Evolutionary conservation across 2,888 invertebrate species (phyloP).

Genomic region (Dexiosoma caninum): DNA sequence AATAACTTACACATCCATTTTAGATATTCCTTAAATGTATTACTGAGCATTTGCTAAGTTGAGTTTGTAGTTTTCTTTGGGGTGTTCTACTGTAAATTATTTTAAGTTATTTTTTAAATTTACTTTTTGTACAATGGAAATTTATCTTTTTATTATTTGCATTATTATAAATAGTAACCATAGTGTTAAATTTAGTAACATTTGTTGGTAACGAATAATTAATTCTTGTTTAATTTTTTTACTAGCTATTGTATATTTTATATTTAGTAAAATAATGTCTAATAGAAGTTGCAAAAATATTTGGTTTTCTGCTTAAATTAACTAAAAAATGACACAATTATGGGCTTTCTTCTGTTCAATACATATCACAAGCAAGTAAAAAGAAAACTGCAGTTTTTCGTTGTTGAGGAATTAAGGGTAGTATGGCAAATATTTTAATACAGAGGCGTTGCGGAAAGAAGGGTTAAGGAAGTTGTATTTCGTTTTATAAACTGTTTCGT

Average conservation of each 20-base stretch:
- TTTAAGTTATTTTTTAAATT: background rate
- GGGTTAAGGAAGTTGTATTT: background rate
- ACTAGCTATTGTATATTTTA: background rate
- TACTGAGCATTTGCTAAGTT: constrained; percentile 51
- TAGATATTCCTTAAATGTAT: constrained; percentile 63
- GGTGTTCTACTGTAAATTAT: constrained; percentile 13
- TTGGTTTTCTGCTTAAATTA: constrained; percentile 41
- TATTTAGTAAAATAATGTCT: constrained; percentile 1
- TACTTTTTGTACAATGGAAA: background rate
- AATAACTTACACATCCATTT: constrained; percentile 66
- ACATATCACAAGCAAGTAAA: constrained; percentile 30
- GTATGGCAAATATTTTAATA: constrained; percentile 3
- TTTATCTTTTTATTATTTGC: constrained; percentile 45
- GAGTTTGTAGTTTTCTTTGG: constrained; percentile 7
- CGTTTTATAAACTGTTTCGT: too few relatives aligned
- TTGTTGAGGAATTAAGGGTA: constrained; percentile 52
- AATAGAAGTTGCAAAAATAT: constrained; percentile 25
- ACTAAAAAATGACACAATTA: constrained; percentile 55
- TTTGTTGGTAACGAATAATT: background rate
- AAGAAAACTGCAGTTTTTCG: constrained; percentile 29
- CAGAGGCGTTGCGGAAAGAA: background rate
- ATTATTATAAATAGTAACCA: constrained; percentile 61
- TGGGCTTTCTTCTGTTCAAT: constrained; percentile 4
- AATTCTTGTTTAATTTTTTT: background rate
- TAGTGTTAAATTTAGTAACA: constrained; percentile 42